Base-by-base conservation (phyloP, 2,113 vertebrate genomes). In the Paraplagusia blochii region DNA sequence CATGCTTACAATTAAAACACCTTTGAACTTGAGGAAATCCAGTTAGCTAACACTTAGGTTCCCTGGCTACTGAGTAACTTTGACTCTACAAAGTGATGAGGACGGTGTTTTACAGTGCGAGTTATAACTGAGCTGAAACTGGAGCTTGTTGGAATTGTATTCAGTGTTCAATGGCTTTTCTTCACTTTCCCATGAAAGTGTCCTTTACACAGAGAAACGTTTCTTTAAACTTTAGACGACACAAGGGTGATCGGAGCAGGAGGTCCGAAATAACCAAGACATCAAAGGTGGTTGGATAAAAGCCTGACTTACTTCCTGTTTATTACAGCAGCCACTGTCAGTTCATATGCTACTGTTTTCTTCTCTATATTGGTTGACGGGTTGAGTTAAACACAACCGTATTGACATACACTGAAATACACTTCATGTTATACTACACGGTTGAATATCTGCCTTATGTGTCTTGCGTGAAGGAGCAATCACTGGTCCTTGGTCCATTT, bases 101-200 rank as follows among this genome's bases (percentile, higher is more conserved):
- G 13, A 48, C 58, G 58, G 56, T 11, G 12, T 58, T 69, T 58
- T 18, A 18, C 42, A 56, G 18, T 9, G 69, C 66, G 63, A 53
- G 69, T 46, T 44, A 55, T 4, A 61, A 38, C 40, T 36, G 33
- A 0, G 44, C 2, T 52, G 44, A 4, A 36, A 9, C 15, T 10
- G 36, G 51, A 33, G 42, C 9, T 8, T 44, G 67, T 44, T 22
- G 44, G 16, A 18, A 36, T 36, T 9, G 56, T 7, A 7, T 14
- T 55, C 40, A n/a, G 11, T 36, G 50, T 44, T 66, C 44, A 10
- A 90, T 90, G 89, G 87, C 89, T 76, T 91, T 90, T 36, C 85
- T 90, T 69, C 86, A 90, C 62, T 1, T 90, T 62, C 89, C 87
- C n/a, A 1, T 85, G 58, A 79, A 61, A 53, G 43, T n/a, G 15